Evolutionary conservation across 2,113 vertebrate species (phyloP), one percentile per base, ranked within the genome.

Genomic region (Larimichthys polyactis): DNA sequence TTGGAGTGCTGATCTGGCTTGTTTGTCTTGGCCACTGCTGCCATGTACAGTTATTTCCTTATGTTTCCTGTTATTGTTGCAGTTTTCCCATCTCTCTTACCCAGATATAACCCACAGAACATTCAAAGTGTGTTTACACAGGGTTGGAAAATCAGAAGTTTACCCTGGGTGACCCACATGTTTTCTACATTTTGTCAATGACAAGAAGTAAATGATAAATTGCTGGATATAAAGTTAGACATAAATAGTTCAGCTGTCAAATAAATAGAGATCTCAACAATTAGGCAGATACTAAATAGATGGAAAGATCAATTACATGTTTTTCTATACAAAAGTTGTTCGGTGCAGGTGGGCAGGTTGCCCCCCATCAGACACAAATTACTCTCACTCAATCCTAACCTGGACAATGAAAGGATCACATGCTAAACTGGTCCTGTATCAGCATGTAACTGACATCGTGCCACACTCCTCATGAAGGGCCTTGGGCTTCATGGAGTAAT

Each of bases 41-140:
- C 60, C 69, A 83, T 71, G 78, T 74, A 74, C 65, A 82, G 84
- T 83, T 78, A 89, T 83, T 88, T 83, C 89, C 90, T 89, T 63
- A 83, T 89, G 89, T 89, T 90, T 91, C 88, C 90, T 90, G 84
- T 90, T 90, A 90, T 86, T 91, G 85, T 76, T 91, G 69, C 82
- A 88, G 64, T 81, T 83, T 89, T 89, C 82, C 82, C 87, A 90
- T 90, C 85, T 82, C 70, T 84, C 60, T 74, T 68, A 82, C 71
- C 78, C 80, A 80, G 36, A 87, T 89, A 83, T 75, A 65, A 87
- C 78, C 76, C 29, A 11, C 54, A 85, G 46, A 88, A 79, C 29
- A 66, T 74, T 82, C 71, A 73, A 71, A 72, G 62, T 81, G 55
- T 40, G 72, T 83, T 84, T 55, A 85, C 40, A 75, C 43, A 65